phyloP scores from a whole-genome alignment of 2,888 invertebrate species.

The Tiliacea aurago region DNA sequence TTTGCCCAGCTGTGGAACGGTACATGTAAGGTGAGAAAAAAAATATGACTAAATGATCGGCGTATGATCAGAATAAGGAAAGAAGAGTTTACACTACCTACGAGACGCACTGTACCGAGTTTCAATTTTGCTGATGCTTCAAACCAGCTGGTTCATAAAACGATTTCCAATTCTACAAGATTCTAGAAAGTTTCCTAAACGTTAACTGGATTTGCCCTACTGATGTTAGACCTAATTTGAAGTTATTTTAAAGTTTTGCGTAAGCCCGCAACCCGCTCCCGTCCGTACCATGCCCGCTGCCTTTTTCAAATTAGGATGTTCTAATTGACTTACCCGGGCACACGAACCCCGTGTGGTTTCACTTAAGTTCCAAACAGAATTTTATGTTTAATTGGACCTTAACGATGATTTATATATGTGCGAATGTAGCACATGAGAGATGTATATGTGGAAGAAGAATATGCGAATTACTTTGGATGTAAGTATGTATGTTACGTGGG shows the following conservation, averaged over 20 bases:
- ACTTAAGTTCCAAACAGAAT: conserved; percentile 55
- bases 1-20: background rate
- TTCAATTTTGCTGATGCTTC: background rate
- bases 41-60: background rate
- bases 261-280: conserved; percentile 6
- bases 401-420: conserved; percentile 30
- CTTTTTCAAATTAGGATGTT: conserved; percentile 45
- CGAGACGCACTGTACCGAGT: background rate
- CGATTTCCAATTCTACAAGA: background rate
- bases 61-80: background rate
- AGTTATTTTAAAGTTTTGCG: background rate
- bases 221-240: background rate
- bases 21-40: too few species aligned
- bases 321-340: conserved; percentile 61
- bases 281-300: background rate
- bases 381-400: conserved; percentile 52
- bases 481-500: background rate
- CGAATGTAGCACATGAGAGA: background rate
- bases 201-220: background rate
- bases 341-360: conserved; percentile 39
- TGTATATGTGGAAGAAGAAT: conserved; percentile 12
- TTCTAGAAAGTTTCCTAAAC: background rate
- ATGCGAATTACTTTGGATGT: background rate
- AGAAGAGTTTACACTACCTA: background rate
- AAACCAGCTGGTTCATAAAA: background rate